Evolutionary conservation across 2,113 vertebrate species (phyloP).

Genomic region (Hemichromis elongatus): DNA sequence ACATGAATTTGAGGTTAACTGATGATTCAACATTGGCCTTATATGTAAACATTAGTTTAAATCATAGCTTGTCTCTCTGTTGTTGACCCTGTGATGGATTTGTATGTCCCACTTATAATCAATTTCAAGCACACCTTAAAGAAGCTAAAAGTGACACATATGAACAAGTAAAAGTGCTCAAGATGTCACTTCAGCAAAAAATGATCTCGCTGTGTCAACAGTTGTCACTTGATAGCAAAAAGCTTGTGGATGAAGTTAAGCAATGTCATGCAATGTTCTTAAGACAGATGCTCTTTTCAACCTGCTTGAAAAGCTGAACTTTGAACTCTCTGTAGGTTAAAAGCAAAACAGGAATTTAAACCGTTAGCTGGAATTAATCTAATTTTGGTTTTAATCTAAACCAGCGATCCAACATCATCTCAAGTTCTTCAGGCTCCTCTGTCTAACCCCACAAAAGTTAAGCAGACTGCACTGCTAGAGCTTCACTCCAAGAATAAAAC

Average conservation of each 20-base stretch:
- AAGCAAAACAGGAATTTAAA: not conserved
- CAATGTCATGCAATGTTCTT: not conserved
- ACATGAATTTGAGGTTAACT: not conserved
- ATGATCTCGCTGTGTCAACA: not conserved
- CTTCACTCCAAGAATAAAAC: not conserved
- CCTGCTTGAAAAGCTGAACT: not conserved
- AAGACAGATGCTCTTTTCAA: not conserved
- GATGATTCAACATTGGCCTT: not conserved
- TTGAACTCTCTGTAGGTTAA: not conserved
- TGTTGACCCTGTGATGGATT: not conserved
- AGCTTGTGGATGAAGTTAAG: not conserved
- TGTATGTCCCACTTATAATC: not conserved
- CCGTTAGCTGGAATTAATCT: not conserved
- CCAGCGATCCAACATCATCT: not conserved
- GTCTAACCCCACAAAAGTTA: not conserved
- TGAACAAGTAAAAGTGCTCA: not conserved
- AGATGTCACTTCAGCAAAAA: not conserved
- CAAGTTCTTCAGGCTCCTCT: not conserved
- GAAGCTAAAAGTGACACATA: not conserved
- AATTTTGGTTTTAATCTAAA: not conserved
- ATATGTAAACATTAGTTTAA: not conserved
- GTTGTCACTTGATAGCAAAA: constrained; percentile 39
- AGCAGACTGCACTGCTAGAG: not conserved
- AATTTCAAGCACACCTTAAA: constrained; percentile 5
- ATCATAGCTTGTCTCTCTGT: not conserved